phyloP scores from a whole-genome alignment of 2,888 invertebrate species.

The Melanostoma scalare region DNA sequence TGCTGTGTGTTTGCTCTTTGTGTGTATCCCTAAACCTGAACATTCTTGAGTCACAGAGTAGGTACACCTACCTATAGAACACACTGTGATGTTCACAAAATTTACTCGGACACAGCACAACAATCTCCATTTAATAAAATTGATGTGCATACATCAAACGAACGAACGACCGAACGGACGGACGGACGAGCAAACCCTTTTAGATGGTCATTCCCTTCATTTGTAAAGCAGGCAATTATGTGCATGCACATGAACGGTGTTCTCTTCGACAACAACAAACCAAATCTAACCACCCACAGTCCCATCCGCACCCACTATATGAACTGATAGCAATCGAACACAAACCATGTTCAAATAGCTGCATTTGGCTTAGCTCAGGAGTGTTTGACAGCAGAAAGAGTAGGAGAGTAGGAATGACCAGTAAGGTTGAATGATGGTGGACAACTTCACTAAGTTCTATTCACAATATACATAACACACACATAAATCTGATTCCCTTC shows the following conservation, averaged over 20 bases:
- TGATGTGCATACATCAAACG: slow-evolving; percentile 60
- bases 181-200: too few relatives aligned
- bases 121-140: slow-evolving; percentile 54
- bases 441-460: too few relatives aligned
- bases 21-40: slow-evolving; percentile 19
- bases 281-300: background rate
- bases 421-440: too few relatives aligned
- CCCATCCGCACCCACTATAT: background rate
- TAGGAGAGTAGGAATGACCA: too few relatives aligned
- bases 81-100: background rate
- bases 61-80: background rate
- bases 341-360: too few relatives aligned
- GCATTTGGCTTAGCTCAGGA: too few relatives aligned
- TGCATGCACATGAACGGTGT: slow-evolving; percentile 53
- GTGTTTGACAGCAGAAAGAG: too few relatives aligned
- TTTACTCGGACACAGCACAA: slow-evolving; percentile 32
- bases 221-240: slow-evolving; percentile 60
- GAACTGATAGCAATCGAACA: too few relatives aligned
- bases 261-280: background rate
- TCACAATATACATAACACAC: too few relatives aligned
- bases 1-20: background rate
- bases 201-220: too few relatives aligned
- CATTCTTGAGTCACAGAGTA: slow-evolving; percentile 40
- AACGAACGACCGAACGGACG: background rate
- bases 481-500: too few relatives aligned